These are phyloP conservation scores for Anthopleura xanthogrammica DNA, from an alignment of 92 coral and sea anemone species.

Conservation along the genomic window DNA sequence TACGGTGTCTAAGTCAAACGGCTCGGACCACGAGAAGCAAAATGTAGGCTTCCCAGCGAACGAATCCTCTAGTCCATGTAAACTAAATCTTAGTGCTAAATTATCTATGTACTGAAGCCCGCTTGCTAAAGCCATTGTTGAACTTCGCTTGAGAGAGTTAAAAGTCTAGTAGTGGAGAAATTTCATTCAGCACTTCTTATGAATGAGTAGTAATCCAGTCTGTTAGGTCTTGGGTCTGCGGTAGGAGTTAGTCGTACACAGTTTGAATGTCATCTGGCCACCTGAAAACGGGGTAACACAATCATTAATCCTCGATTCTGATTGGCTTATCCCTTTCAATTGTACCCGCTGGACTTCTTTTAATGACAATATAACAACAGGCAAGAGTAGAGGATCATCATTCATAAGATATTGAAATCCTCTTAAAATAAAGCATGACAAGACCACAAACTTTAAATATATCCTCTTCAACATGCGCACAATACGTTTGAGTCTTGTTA, in stretches of 20 bases:
- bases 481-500: not conserved
- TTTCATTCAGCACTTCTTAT: constrained; percentile 22
- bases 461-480: not conserved
- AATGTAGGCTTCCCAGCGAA: constrained; percentile 60
- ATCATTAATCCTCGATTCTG: constrained; percentile 59
- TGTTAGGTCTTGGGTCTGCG: not conserved
- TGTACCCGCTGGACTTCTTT: constrained; percentile 83
- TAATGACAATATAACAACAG: constrained; percentile 76
- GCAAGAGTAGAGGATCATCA: constrained; percentile 61
- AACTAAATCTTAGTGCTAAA: constrained; percentile 61
- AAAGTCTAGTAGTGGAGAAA: not conserved
- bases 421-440: constrained; percentile 34
- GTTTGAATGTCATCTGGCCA: constrained; percentile 71
- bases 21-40: constrained; percentile 87
- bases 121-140: constrained; percentile 66
- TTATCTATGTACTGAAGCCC: constrained; percentile 75
- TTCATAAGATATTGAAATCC: constrained; percentile 43
- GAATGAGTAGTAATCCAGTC: not conserved
- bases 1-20: constrained; percentile 72
- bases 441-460: constrained; percentile 19
- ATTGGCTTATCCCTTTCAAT: constrained; percentile 71
- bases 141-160: not conserved
- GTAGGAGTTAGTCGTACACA: constrained; percentile 14
- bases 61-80: constrained; percentile 71
- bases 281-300: constrained; percentile 78